These are phyloP conservation scores for Eudyptes chrysolophus DNA, from an alignment of 2,113 vertebrate genomes.

Conservation along the genomic window DNA sequence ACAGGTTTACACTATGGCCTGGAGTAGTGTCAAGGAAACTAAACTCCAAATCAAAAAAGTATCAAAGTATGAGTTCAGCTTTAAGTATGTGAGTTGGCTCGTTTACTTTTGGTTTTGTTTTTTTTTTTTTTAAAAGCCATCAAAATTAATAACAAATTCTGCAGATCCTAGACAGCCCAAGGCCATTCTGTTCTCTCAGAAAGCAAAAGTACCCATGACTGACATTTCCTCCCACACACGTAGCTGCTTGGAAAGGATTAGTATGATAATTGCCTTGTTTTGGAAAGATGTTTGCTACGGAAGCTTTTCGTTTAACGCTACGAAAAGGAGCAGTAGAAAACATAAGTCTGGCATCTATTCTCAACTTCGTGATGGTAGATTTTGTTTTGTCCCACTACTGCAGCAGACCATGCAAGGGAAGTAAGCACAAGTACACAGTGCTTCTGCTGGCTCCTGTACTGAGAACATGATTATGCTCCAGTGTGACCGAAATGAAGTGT, in stretches of 20 bases:
- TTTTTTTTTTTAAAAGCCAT: not conserved
- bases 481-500: not conserved
- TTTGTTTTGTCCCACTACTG: not conserved
- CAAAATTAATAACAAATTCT: not conserved
- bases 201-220: not conserved
- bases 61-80: not conserved
- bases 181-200: not conserved
- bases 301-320: not conserved
- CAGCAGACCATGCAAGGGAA: not conserved
- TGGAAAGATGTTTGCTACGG: not conserved
- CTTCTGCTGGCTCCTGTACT: not conserved
- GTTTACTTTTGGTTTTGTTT: not conserved
- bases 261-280: slow-evolving; percentile 19
- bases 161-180: not conserved
- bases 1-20: not conserved
- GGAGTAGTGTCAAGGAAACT: not conserved
- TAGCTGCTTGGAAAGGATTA: not conserved
- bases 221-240: not conserved
- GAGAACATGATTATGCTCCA: not conserved
- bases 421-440: not conserved
- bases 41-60: not conserved
- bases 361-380: not conserved
- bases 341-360: not conserved
- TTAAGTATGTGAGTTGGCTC: not conserved
- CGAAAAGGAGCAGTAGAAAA: not conserved